A percentile compares a stretch with the other conserved stretches of the same genome.
These are phyloP conservation scores for Myathropa florea DNA, from an alignment of 2,888 invertebrate genomes.

Conservation along the genomic window DNA sequence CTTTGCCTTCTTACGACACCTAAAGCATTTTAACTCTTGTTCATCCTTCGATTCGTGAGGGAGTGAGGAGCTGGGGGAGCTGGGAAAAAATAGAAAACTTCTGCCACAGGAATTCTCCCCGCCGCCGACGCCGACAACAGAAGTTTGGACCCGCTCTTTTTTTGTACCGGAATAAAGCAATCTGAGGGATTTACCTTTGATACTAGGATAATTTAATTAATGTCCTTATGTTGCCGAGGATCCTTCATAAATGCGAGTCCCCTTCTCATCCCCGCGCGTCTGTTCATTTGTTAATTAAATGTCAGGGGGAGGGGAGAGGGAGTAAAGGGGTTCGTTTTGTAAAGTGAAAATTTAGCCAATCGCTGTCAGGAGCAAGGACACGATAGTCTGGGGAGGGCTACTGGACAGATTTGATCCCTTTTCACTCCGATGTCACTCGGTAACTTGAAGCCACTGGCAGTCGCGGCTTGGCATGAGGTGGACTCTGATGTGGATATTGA, in stretches of 20 bases:
- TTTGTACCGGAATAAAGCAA: not conserved
- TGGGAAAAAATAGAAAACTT: constrained; percentile 31
- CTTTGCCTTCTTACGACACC: constrained; percentile 51
- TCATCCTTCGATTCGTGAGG: constrained; percentile 14
- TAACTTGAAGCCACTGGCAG: not conserved
- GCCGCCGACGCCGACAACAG: not conserved
- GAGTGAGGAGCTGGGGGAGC: not conserved
- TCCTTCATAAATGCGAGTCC: no score
- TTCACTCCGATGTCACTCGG: no score
- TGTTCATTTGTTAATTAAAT: constrained; percentile 44
- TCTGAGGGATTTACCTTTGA: constrained; percentile 58
- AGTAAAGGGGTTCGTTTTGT: constrained; percentile 17
- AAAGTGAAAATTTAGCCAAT: constrained; percentile 46
- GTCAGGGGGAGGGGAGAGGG: constrained; percentile 24
- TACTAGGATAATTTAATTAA: constrained; percentile 66
- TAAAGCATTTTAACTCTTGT: constrained; percentile 42
- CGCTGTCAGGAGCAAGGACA: not conserved
- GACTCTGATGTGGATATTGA: not conserved
- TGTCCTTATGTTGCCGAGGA: constrained; percentile 54
- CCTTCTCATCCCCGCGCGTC: no score
- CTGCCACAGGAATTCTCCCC: constrained; percentile 28
- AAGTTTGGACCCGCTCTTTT: constrained; percentile 19
- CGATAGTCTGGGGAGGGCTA: not conserved
- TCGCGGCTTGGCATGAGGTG: not conserved
- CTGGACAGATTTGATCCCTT: no score